Conservation (phyloP, 1,140 invertebrate genomes). For the Aphelinus certus region DNA sequence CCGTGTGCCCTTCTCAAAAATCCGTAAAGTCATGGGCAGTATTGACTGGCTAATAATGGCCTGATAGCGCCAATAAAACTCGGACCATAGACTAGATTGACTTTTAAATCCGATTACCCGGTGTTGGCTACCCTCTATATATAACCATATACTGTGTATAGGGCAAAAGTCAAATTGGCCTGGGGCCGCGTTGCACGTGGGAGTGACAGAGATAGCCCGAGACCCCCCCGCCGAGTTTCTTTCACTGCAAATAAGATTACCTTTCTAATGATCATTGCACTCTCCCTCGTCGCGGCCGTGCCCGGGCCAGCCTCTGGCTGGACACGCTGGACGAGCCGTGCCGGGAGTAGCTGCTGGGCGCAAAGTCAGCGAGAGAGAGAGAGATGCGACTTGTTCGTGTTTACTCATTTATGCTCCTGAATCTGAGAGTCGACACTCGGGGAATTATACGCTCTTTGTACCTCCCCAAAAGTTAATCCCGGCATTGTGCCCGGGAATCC, state of each 20-base stretch:
- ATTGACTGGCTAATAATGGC: slow-evolving; percentile 26
- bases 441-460: slow-evolving; percentile 14
- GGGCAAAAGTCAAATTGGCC: too few relatives aligned
- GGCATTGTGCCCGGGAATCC: slow-evolving; percentile 8
- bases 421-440: neutral
- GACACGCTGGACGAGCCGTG: neutral
- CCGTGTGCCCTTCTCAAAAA: slow-evolving; percentile 7
- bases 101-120: slow-evolving; percentile 26
- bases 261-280: slow-evolving; percentile 32
- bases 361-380: neutral
- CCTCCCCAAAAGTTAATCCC: slow-evolving; percentile 9
- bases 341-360: neutral
- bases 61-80: slow-evolving; percentile 33
- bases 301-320: neutral
- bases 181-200: neutral
- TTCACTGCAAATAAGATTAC: slow-evolving; percentile 24
- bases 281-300: slow-evolving; percentile 4
- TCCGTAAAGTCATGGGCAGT: neutral
- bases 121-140: too few relatives aligned
- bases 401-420: slow-evolving; percentile 17
- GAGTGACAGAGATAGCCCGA: neutral
- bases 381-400: neutral
- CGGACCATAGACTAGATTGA: slow-evolving; percentile 13
- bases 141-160: neutral
- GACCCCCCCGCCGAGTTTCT: slow-evolving; percentile 8